phyloP scores from a whole-genome alignment of 2,113 vertebrate genomes.

The Passer domesticus region DNA sequence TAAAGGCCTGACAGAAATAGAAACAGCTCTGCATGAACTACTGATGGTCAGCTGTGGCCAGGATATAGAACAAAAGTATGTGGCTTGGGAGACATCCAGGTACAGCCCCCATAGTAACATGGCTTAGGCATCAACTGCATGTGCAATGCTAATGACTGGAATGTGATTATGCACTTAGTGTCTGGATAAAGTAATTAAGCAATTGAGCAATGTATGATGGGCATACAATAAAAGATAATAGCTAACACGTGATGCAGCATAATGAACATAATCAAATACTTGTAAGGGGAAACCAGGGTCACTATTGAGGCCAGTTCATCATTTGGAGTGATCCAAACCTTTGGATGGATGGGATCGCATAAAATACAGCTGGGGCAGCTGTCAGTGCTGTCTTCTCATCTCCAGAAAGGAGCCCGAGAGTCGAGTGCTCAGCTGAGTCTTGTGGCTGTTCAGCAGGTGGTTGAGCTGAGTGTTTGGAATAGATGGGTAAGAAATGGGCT shows the following conservation, averaged over 20 bases:
- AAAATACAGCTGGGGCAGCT: background rate
- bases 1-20: background rate
- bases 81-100: background rate
- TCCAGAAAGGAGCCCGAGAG: background rate
- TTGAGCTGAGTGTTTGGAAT: background rate
- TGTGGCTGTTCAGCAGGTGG: background rate
- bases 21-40: background rate
- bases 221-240: background rate
- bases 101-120: background rate
- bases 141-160: background rate
- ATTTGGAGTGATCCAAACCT: background rate
- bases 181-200: slow-evolving; percentile 22
- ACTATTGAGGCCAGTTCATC: background rate
- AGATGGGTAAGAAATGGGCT: background rate
- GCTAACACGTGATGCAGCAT: background rate
- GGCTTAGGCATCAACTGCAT: background rate
- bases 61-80: background rate
- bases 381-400: background rate
- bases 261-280: slow-evolving; percentile 19
- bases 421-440: background rate
- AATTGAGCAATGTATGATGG: slow-evolving; percentile 24
- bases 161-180: slow-evolving; percentile 12
- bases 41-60: background rate
- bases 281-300: slow-evolving; percentile 27
- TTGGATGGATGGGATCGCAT: background rate